Evolutionary conservation across 2,113 vertebrate genomes (phyloP), one percentile per base, ranked within the genome.

Genomic region (Cynocephalus volans): DNA sequence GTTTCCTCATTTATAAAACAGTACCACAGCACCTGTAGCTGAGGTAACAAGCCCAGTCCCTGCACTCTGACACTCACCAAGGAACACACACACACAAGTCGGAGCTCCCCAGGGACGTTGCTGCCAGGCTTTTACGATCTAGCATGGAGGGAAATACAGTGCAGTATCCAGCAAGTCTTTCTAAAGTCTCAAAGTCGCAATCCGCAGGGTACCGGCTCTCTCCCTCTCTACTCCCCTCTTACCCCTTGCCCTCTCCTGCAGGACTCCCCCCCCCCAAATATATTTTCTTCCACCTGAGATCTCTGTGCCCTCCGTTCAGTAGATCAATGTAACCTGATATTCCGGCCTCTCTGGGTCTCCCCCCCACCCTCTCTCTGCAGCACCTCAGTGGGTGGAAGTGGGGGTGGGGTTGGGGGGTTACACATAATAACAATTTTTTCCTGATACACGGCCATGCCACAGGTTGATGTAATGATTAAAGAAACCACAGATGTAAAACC

Each of bases 401-500:
- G n/a, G n/a, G 73, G 26, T 17, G 15, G n/a, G 15, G 26, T 54
- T 65, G 65, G 50, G 1, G 6, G 31, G 24, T 50, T 56, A 75
- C 50, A 33, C 11, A 2, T 62, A 76, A 28, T 28, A 45, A 31
- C 52, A 36, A 56, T 79, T 48, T 77, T 48, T 64, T 31, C 65
- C 50, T 69, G 67, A 77, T 81, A 58, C 15, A 75, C 33, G 69
- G 18, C 14, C 15, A 21, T 82, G n/a, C 18, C 36, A 15, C 28
- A 65, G 13, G 48, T 24, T 86, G 79, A 84, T 21, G 28, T n/a
- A 41, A 62, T 70, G 83, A 84, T 73, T 73, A 72, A 72, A 58
- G 90, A 75, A 91, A 54, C 82, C 93, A 80, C 87, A 79, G 36
- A 83, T 31, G 26, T 65, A 58, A 75, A 95, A 41, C 31, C 6